A percentile compares a stretch with the other conserved stretches of the same genome.
These are phyloP conservation scores for Coenonympha glycerion DNA, from an alignment of 2,888 invertebrate species.

Conservation along the genomic window DNA sequence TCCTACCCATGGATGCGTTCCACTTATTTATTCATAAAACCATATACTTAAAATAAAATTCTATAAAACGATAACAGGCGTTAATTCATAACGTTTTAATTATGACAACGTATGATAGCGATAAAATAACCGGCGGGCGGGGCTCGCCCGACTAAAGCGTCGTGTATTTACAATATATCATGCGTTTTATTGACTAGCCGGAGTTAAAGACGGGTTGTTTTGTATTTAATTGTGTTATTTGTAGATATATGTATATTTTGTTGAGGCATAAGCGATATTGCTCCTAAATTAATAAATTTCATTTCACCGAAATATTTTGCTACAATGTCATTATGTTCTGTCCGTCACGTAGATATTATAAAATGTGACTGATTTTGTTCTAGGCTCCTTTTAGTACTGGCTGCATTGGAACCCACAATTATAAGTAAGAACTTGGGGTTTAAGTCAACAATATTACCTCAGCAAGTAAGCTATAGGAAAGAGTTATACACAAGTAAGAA, in stretches of 20 bases:
- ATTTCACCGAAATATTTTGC: constrained; percentile 12
- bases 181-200: constrained; percentile 12
- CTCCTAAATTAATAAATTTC: no score
- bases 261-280: no score
- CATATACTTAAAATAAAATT: background rate
- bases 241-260: constrained; percentile 47
- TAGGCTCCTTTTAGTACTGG: no score
- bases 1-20: no score
- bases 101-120: constrained; percentile 2
- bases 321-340: no score
- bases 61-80: background rate
- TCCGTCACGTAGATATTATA: no score
- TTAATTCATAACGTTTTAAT: constrained; percentile 1
- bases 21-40: background rate
- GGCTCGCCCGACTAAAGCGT: constrained; percentile 11
- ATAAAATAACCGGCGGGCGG: constrained; percentile 20
- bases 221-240: background rate
- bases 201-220: constrained; percentile 10
- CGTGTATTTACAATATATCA: constrained; percentile 16
- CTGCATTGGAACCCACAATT: no score
- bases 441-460: no score
- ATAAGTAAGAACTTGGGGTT: no score
- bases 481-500: no score
- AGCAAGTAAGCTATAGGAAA: no score
- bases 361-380: constrained; percentile 35